phyloP scores from a whole-genome alignment of 2,797 vertebrate genomes.

The Melopsittacus undulatus region DNA sequence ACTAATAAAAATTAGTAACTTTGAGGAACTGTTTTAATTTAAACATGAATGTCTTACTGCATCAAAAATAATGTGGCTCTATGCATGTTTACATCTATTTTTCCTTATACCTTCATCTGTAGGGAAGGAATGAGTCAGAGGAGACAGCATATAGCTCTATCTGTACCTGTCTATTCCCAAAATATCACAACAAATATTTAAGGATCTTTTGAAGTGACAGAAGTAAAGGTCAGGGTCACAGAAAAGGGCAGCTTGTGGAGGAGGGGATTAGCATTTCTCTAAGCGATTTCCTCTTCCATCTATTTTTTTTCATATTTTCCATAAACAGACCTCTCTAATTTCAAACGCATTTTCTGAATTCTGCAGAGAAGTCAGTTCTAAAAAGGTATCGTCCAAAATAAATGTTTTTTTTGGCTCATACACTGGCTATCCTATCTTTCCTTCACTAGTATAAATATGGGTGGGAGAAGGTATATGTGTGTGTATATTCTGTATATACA shows the following conservation, averaged over 20 bases:
- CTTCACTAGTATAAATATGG: conserved; percentile 11
- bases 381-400: conserved; percentile 61
- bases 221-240: conserved; percentile 71
- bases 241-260: conserved; percentile 62
- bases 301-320: conserved; percentile 57
- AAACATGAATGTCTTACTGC: background rate
- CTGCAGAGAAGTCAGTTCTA: conserved; percentile 57
- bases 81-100: conserved; percentile 14
- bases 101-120: conserved; percentile 30
- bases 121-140: conserved; percentile 39
- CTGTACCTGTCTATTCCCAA: conserved; percentile 70
- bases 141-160: conserved; percentile 14
- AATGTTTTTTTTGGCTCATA: conserved; percentile 64
- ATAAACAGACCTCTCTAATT: conserved; percentile 67
- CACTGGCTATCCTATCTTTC: conserved; percentile 34
- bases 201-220: conserved; percentile 58
- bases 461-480: background rate
- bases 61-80: background rate
- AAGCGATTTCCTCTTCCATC: conserved; percentile 63
- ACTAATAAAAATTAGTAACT: background rate
- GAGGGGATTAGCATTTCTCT: conserved; percentile 59
- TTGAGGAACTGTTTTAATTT: background rate
- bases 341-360: conserved; percentile 67
- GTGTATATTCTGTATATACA: background rate
- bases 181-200: conserved; percentile 73